These are phyloP conservation scores for Eupithecia inturbata DNA, from an alignment of 2,888 invertebrate species.

Conservation along the genomic window DNA sequence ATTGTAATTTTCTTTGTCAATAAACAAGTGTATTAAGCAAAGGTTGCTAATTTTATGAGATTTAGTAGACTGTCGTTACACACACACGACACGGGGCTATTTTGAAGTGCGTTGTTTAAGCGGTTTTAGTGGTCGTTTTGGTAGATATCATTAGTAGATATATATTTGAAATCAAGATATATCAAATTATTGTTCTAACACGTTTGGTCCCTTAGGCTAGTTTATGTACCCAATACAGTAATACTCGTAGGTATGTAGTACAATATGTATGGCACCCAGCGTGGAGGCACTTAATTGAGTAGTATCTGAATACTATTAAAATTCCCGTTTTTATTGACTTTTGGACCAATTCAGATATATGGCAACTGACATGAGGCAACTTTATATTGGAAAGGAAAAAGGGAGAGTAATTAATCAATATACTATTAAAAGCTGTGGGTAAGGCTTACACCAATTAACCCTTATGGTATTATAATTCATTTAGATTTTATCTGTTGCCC, in stretches of 20 bases:
- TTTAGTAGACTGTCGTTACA: not conserved
- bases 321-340: not conserved
- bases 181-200: too few species aligned
- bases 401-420: not conserved
- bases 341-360: not conserved
- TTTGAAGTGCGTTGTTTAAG: not conserved
- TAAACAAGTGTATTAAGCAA: too few species aligned
- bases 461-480: not conserved
- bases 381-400: not conserved
- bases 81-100: not conserved
- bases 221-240: too few species aligned
- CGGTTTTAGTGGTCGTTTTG: too few species aligned
- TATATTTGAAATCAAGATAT: too few species aligned
- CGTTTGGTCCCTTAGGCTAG: too few species aligned
- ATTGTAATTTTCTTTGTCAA: too few species aligned
- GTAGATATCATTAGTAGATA: too few species aligned
- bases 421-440: not conserved
- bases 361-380: constrained; percentile 45
- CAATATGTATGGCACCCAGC: not conserved
- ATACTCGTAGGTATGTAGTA: too few species aligned
- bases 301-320: not conserved
- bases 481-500: not conserved
- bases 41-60: not conserved
- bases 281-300: not conserved
- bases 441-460: not conserved